These are phyloP conservation scores for Trilocha varians DNA, from an alignment of 2,888 invertebrate genomes.

Conservation along the genomic window DNA sequence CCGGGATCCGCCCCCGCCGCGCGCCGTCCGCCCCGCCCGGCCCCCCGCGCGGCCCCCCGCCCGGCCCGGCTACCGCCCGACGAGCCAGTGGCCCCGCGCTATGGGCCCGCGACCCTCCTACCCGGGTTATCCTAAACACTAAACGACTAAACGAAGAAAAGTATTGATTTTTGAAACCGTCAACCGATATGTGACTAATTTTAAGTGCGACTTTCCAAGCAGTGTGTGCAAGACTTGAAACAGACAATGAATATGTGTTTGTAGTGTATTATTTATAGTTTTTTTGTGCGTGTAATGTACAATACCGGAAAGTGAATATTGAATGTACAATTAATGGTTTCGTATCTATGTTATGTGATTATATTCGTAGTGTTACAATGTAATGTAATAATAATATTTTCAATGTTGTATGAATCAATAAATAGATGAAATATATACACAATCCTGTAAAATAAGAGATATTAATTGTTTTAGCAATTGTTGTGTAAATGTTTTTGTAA, in stretches of 20 bases:
- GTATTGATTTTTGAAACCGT: not conserved
- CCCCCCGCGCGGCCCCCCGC: not conserved
- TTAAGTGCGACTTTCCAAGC: not conserved
- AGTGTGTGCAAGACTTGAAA: not conserved
- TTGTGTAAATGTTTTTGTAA: not conserved
- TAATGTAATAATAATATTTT: not conserved
- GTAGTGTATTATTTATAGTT: not conserved
- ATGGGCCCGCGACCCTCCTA: not conserved
- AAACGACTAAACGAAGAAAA: not conserved
- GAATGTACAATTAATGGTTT: not conserved
- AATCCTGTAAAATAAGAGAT: not conserved
- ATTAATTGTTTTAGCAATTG: not conserved
- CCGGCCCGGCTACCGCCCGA: not conserved
- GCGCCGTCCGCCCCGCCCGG: not conserved
- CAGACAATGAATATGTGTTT: not conserved
- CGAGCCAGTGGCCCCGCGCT: not conserved
- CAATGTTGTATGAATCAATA: not conserved
- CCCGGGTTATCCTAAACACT: not conserved
- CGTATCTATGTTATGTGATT: not conserved
- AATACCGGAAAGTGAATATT: not conserved
- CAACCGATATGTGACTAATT: not conserved
- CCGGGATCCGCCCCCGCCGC: not conserved
- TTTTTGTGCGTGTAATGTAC: not conserved
- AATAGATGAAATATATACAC: not conserved
- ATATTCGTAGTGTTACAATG: not conserved